phyloP scores from a whole-genome alignment of 1,140 invertebrate species.

The Apis dorsata region DNA sequence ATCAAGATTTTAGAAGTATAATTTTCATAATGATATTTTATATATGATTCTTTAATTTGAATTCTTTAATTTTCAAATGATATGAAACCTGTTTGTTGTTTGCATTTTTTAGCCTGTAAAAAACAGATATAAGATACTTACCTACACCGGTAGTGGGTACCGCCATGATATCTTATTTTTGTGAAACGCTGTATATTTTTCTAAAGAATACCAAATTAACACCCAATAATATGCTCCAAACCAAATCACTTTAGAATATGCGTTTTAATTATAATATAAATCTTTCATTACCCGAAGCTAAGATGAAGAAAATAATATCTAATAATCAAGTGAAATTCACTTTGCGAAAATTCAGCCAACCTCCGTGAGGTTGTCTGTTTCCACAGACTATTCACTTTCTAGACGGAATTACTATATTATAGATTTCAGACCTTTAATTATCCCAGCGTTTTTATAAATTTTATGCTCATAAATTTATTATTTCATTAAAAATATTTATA shows the following conservation, averaged over 20 bases:
- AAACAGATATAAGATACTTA: constrained; percentile 68
- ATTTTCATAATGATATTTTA: not conserved
- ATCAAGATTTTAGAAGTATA: not conserved
- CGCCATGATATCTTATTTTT: constrained; percentile 77
- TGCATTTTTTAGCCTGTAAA: constrained; percentile 36
- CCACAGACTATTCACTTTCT: constrained; percentile 55
- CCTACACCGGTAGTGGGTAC: constrained; percentile 79
- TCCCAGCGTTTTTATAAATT: constrained; percentile 7
- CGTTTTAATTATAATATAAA: constrained; percentile 41
- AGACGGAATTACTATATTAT: constrained; percentile 37
- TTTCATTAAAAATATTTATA: not conserved
- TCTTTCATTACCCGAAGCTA: constrained; percentile 55
- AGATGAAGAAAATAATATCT: constrained; percentile 51
- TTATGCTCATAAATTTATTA: not conserved
- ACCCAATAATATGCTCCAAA: constrained; percentile 38
- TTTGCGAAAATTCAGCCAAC: constrained; percentile 69
- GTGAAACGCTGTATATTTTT: constrained; percentile 66
- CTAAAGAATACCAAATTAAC: constrained; percentile 48
- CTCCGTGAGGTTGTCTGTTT: constrained; percentile 66
- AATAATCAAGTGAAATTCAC: constrained; percentile 63
- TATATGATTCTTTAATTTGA: not conserved
- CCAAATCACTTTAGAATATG: constrained; percentile 34
- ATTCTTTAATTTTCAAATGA: not conserved
- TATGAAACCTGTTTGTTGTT: not conserved
- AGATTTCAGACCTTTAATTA: not conserved